A percentile compares a stretch with the other conserved stretches of the same genome.
Conservation (phyloP, 92 coral and sea anemone species). For the Phymanthus crucifer region DNA sequence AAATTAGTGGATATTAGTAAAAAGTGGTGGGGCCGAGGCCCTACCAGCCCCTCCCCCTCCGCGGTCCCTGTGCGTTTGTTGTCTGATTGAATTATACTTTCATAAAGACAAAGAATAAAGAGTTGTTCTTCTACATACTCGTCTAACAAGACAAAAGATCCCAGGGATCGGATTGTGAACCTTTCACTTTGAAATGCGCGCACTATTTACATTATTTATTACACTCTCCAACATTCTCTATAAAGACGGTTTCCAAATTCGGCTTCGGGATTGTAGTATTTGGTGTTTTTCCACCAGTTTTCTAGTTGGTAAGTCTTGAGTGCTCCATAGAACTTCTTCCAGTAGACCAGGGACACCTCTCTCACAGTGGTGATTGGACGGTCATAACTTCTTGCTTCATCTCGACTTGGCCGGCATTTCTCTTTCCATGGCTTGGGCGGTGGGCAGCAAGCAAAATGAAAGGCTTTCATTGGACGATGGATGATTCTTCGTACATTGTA, state of each 20-base stretch:
- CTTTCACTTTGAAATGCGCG: too few relatives aligned
- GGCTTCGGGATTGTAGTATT: constrained; percentile 39
- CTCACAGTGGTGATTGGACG: constrained; percentile 48
- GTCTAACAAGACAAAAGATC: too few relatives aligned
- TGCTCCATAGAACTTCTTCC: constrained; percentile 74
- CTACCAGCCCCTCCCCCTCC: too few relatives aligned
- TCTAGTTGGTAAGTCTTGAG: constrained; percentile 56
- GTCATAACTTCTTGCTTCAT: constrained; percentile 60
- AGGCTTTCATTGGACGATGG: constrained; percentile 72
- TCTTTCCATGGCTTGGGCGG: constrained; percentile 84
- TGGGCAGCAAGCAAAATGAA: constrained; percentile 57
- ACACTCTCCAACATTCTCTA: constrained; percentile 15
- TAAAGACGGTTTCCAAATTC: constrained; percentile 39
- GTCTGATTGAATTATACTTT: too few relatives aligned
- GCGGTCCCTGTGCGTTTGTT: too few relatives aligned
- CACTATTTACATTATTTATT: too few relatives aligned
- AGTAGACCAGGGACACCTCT: constrained; percentile 66
- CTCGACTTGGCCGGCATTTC: constrained; percentile 66
- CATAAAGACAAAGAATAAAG: too few relatives aligned
- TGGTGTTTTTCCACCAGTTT: constrained; percentile 71
- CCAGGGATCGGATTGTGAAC: too few relatives aligned
- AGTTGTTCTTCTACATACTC: too few relatives aligned
- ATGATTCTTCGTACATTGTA: constrained; percentile 59
- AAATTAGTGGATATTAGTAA: too few relatives aligned
- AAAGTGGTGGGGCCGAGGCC: too few relatives aligned